Evolutionary conservation across 2,888 invertebrate species (phyloP), one percentile per base, ranked within the genome.

Genomic region (Encarsia formosa): DNA sequence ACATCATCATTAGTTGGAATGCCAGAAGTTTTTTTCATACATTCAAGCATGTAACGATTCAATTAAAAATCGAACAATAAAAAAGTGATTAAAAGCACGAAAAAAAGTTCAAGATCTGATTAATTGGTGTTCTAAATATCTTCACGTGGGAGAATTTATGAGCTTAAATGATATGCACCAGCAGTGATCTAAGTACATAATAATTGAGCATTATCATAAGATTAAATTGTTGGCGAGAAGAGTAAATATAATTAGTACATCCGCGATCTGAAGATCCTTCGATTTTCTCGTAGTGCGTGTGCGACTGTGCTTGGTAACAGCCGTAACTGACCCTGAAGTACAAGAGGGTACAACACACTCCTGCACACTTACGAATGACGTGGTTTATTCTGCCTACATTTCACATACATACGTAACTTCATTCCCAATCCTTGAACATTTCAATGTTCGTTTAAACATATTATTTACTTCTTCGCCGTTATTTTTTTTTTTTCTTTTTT

Each of bases 251-350:
- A 43, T 47, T 52, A 39, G 44, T 38, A 44, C 43, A 44, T 43
- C 24, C 20, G 23, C 37, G 48, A 48, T 48, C 37, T 35, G 34
- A 20, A 47, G 43, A 43, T 48, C 34, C 42, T 47, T 23, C 22
- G 37, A 47, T 39, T 11, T 9, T 4, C 38, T 24, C n/a, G 15
- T n/a, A n/a, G 8, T 22, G 24, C 32, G 23, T 35, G 29, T 38
- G 41, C 29, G 18, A 18, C 34, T 9, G 2, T 13, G 3, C 2
- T 19, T 31, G 39, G 32, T 44, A 48, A 52, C 39, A 37, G 19
- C 52, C 42, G 48, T 47, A 43, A 52, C 39, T 52, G 35, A 52
- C 52, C 52, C 31, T 48, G 43, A 40, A 23, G 20, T 43, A 39
- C 24, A 32, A 34, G 43, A 43, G 24, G 37, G 24, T 16, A 23